Percentiles rank a stretch among this genome's conserved stretches.
Evolutionary conservation across 2,797 vertebrate genomes (phyloP).

Genomic region (Melanotaenia maccullochi): DNA sequence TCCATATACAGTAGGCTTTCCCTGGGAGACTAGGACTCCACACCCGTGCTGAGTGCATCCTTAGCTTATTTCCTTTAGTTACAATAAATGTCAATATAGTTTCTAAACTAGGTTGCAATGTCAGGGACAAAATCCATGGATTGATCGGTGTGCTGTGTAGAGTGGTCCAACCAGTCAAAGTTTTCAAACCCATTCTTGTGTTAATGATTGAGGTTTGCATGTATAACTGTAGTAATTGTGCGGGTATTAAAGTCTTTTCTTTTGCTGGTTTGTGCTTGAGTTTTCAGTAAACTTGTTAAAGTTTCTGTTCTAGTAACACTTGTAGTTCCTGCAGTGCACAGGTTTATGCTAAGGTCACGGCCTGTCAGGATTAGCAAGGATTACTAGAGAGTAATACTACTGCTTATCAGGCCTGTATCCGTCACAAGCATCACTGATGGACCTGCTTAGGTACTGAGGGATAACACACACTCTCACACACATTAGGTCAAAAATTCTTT

Average conservation of each 20-base stretch:
- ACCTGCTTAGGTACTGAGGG: conserved; percentile 41
- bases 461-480: conserved; percentile 33
- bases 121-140: conserved; percentile 59
- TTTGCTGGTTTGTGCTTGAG: conserved; percentile 6
- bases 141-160: conserved; percentile 43
- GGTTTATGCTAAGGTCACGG: conserved; percentile 52
- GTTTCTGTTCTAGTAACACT: conserved; percentile 53
- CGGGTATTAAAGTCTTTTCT: conserved; percentile 7
- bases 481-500: conserved; percentile 21
- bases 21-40: conserved; percentile 40
- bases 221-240: neutral
- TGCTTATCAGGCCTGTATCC: conserved; percentile 72
- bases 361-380: conserved; percentile 80
- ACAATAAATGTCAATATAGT: conserved; percentile 59
- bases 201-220: conserved; percentile 15
- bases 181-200: conserved; percentile 29
- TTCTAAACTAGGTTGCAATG: conserved; percentile 62
- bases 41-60: conserved; percentile 33
- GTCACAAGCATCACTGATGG: conserved; percentile 57
- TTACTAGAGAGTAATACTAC: conserved; percentile 78
- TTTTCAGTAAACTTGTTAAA: conserved; percentile 31
- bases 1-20: conserved; percentile 67
- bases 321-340: conserved; percentile 35
- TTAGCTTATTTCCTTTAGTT: conserved; percentile 70
- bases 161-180: conserved; percentile 62